Evolutionary conservation across 2,113 vertebrate genomes (phyloP).

Genomic region (Microcebus griseorufus): DNA sequence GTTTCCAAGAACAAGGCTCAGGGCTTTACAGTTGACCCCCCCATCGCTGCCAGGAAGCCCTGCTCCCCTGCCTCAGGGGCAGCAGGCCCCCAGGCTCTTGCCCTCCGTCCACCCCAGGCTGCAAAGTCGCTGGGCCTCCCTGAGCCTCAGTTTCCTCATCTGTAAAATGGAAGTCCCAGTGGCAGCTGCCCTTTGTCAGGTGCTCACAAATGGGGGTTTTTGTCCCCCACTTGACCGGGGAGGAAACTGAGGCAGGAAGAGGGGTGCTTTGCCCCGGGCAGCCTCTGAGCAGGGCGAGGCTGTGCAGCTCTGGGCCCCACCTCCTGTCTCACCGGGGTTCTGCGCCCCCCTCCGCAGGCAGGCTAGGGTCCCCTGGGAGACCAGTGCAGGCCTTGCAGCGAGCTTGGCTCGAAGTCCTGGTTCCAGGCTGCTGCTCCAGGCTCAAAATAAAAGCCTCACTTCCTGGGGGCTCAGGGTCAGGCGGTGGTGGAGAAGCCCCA

Average conservation of each 20-base stretch:
- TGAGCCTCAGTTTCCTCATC: constrained; percentile 26
- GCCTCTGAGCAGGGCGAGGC: neutral
- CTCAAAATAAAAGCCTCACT: constrained; percentile 51
- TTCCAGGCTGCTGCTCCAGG: neutral
- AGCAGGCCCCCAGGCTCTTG: neutral
- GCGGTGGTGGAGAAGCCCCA: fast-evolving
- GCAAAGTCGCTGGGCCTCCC: neutral
- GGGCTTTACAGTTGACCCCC: fast-evolving
- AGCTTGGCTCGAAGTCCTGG: neutral
- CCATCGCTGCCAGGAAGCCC: neutral
- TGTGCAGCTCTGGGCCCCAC: neutral
- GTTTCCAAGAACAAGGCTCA: neutral
- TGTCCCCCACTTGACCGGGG: neutral
- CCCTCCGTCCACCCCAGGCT: neutral
- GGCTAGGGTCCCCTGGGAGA: neutral
- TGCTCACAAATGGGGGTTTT: neutral
- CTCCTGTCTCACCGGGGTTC: neutral
- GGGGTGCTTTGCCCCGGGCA: fast-evolving
- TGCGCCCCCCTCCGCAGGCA: fast-evolving
- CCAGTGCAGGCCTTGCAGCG: neutral
- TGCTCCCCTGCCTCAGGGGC: no score
- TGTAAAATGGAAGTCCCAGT: neutral
- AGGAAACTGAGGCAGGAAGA: neutral
- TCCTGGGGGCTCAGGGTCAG: neutral
- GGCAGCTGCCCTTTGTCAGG: neutral